Percentiles rank a stretch among this genome's conserved stretches.
Conservation (phyloP, 2,888 invertebrate genomes). For the Alcis repandata region DNA sequence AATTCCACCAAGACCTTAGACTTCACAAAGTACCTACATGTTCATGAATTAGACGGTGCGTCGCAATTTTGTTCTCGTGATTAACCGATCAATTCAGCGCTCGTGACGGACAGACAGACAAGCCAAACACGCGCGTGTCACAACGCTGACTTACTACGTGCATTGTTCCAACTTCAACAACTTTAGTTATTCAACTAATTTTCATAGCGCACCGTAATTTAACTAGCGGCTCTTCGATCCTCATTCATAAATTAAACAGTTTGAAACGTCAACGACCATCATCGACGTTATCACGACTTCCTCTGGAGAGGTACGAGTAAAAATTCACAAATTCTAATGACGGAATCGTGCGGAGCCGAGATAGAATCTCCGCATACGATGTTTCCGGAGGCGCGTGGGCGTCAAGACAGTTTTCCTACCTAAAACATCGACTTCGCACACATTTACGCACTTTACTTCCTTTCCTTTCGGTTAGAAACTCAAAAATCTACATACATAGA, state of each 20-base stretch:
- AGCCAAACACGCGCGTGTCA: slow-evolving; percentile 51
- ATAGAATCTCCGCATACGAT: slow-evolving; percentile 74
- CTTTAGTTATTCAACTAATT: slow-evolving; percentile 34
- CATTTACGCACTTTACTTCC: slow-evolving; percentile 72
- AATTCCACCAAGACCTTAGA: slow-evolving; percentile 17
- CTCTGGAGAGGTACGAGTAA: slow-evolving; percentile 70
- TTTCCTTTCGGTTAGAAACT: slow-evolving; percentile 56
- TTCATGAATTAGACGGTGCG: slow-evolving; percentile 40
- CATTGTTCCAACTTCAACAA: slow-evolving; percentile 34
- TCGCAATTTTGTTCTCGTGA: slow-evolving; percentile 64
- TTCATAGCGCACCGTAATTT: slow-evolving; percentile 35
- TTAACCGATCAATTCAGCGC: slow-evolving; percentile 65
- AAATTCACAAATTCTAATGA: slow-evolving; percentile 81
- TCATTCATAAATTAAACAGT: slow-evolving; percentile 36
- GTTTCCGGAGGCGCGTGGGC: slow-evolving; percentile 81
- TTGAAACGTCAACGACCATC: slow-evolving; percentile 57
- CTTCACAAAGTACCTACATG: slow-evolving; percentile 23
- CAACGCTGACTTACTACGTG: slow-evolving; percentile 33
- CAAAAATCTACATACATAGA: slow-evolving; percentile 65
- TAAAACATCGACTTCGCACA: slow-evolving; percentile 70
- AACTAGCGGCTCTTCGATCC: slow-evolving; percentile 25
- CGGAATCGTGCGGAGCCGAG: slow-evolving; percentile 75
- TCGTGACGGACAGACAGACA: slow-evolving; percentile 64
- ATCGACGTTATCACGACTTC: slow-evolving; percentile 71
- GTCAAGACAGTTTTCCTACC: slow-evolving; percentile 64